Percentiles rank a stretch among this genome's conserved stretches.
phyloP scores from a whole-genome alignment of 2,797 vertebrate species.

The Chelmon rostratus region DNA sequence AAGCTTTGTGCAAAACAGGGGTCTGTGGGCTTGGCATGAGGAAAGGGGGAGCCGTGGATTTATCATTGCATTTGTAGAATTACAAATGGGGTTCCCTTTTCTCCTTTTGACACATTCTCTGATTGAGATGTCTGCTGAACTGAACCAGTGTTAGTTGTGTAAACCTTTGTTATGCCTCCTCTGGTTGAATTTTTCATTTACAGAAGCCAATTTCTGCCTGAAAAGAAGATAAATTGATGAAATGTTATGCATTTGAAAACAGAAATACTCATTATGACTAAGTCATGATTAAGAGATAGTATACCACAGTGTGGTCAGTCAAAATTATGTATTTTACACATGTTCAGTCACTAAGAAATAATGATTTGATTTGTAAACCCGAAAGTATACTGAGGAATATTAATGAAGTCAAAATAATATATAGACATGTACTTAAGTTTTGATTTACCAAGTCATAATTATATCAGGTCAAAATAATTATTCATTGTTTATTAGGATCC shows the following conservation, averaged over 20 bases:
- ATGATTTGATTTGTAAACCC: too few species aligned
- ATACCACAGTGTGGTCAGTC: not conserved
- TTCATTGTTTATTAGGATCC: too few species aligned
- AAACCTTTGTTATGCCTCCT: not conserved
- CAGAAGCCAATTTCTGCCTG: not conserved
- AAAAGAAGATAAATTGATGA: not conserved
- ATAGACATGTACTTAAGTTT: too few species aligned
- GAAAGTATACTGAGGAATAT: too few species aligned
- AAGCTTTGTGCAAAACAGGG: slow-evolving; percentile 11
- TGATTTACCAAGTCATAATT: not conserved
- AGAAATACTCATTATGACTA: not conserved
- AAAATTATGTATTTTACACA: not conserved
- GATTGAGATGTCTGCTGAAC: not conserved
- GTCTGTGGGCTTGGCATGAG: slow-evolving; percentile 25
- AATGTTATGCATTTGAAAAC: not conserved
- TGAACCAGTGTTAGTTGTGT: not conserved
- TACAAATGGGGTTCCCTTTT: not conserved
- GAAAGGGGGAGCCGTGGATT: not conserved
- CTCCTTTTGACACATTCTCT: not conserved
- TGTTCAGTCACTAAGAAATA: too few species aligned
- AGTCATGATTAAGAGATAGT: not conserved
- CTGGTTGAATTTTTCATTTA: not conserved
- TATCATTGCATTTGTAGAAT: not conserved
- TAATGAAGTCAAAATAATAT: too few species aligned
- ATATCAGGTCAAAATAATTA: too few species aligned